These are phyloP conservation scores for Suricata suricatta DNA, from an alignment of 2,113 vertebrate genomes.

Conservation along the genomic window DNA sequence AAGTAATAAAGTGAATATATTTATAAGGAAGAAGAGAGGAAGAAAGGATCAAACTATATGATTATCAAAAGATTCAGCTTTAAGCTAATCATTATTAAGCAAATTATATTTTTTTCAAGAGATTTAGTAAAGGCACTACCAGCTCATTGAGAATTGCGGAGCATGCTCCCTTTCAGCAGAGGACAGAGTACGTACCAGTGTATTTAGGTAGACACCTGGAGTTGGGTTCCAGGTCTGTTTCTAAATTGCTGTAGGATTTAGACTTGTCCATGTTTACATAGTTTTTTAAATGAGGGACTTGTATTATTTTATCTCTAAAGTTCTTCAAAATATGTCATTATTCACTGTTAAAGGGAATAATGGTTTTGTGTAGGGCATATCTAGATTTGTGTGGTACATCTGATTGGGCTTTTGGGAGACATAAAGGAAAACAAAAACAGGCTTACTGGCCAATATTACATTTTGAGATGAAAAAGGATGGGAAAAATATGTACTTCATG, in stretches of 20 bases:
- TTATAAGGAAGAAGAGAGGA: slow-evolving; percentile 47
- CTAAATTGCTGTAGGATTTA: background rate
- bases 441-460: background rate
- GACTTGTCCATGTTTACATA: background rate
- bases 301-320: background rate
- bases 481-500: background rate
- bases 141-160: background rate
- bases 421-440: background rate
- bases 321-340: background rate
- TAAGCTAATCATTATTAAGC: slow-evolving; percentile 32
- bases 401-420: background rate
- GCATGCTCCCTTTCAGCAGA: background rate
- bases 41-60: background rate
- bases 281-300: background rate
- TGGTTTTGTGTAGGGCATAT: background rate
- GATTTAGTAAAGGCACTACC: background rate
- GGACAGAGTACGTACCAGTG: background rate
- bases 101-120: slow-evolving; percentile 22
- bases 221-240: background rate
- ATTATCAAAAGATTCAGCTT: slow-evolving; percentile 55
- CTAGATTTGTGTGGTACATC: background rate
- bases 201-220: background rate
- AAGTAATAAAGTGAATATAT: slow-evolving; percentile 68
- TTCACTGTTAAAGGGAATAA: background rate
- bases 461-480: background rate